Conservation (phyloP, 1,140 invertebrate genomes). For the Lethrus apterus region DNA sequence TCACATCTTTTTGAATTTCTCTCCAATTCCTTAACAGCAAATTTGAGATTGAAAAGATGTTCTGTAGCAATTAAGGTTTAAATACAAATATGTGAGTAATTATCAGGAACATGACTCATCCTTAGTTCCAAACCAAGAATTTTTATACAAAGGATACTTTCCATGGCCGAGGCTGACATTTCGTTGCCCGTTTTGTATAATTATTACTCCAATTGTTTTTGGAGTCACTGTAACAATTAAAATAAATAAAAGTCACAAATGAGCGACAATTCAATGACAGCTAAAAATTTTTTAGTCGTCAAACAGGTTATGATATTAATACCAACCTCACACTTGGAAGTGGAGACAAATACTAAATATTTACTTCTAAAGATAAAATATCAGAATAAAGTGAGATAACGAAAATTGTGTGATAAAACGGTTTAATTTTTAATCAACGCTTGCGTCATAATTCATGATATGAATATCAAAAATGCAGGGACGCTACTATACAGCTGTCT, state of each 20-base stretch:
- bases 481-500: no score
- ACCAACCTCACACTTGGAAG: not conserved
- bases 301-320: constrained; percentile 1
- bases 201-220: constrained; percentile 15
- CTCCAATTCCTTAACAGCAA: constrained; percentile 95
- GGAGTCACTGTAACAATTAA: constrained; percentile 11
- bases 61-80: constrained; percentile 50
- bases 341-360: not conserved
- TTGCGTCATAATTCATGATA: no score
- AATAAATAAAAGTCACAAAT: constrained; percentile 14
- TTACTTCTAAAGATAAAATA: constrained; percentile 1
- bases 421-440: no score
- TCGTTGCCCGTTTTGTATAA: constrained; percentile 55
- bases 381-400: constrained; percentile 5
- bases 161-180: constrained; percentile 79
- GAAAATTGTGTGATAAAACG: not conserved
- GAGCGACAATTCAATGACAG: constrained; percentile 9
- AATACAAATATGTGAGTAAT: constrained; percentile 10
- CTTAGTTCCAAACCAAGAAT: not conserved
- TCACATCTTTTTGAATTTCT: constrained; percentile 96
- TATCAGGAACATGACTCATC: constrained; percentile 16
- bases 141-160: constrained; percentile 69
- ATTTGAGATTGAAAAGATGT: constrained; percentile 97
- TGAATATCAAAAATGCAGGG: no score
- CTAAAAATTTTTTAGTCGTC: not conserved